These are phyloP conservation scores for Hyles vespertilio DNA, from an alignment of 1,140 invertebrate species.

Conservation along the genomic window DNA sequence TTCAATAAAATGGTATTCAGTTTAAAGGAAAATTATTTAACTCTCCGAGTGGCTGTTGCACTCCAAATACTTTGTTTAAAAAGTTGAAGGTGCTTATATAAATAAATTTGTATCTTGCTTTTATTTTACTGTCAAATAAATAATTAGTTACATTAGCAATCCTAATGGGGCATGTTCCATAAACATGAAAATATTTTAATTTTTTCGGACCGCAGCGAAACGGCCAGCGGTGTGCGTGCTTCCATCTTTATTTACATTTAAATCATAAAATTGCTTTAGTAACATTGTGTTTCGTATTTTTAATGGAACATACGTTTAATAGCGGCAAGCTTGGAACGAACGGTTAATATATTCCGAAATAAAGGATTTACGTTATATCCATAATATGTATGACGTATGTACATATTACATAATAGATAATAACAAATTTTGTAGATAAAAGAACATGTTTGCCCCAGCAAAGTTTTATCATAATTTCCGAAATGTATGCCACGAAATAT, in stretches of 20 bases:
- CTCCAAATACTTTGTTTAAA: slow-evolving; percentile 4
- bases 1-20: slow-evolving; percentile 53
- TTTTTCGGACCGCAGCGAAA: slow-evolving; percentile 19
- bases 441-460: too few relatives aligned
- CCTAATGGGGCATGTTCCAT: slow-evolving; percentile 15
- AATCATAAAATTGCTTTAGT: slow-evolving; percentile 13
- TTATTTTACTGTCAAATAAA: slow-evolving; percentile 12
- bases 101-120: slow-evolving; percentile 11
- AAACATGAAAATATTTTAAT: slow-evolving; percentile 26
- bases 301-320: neutral
- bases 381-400: too few relatives aligned
- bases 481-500: too few relatives aligned
- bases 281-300: neutral
- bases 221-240: slow-evolving; percentile 15
- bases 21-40: too few relatives aligned
- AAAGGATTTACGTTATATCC: too few relatives aligned
- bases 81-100: slow-evolving; percentile 26
- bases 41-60: too few relatives aligned
- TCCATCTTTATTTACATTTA: slow-evolving; percentile 31
- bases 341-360: too few relatives aligned
- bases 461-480: too few relatives aligned
- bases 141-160: slow-evolving; percentile 4
- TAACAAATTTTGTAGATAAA: too few relatives aligned
- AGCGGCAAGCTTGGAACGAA: too few relatives aligned
- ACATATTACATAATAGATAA: too few relatives aligned